Evolutionary conservation across 2,113 vertebrate genomes (phyloP).

Genomic region (Brachirus orientalis): DNA sequence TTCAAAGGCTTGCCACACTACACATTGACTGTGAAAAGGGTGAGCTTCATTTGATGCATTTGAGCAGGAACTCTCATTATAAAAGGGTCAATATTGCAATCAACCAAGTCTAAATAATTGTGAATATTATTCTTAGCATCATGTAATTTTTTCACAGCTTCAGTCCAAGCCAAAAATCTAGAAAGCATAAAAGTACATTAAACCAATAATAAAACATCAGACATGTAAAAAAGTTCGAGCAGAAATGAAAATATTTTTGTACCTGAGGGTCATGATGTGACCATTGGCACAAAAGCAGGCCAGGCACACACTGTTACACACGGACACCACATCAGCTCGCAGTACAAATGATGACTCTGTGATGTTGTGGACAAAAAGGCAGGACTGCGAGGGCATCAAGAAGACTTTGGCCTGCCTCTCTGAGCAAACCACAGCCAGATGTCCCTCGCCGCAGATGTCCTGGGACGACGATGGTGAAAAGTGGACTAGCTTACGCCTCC

Average conservation of each 20-base stretch:
- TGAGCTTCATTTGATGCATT: too few relatives aligned
- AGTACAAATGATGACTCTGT: conserved; percentile 97
- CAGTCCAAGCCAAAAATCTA: background rate
- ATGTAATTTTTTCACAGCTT: background rate
- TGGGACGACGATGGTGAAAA: conserved; percentile 90
- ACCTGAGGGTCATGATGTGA: conserved; percentile 98
- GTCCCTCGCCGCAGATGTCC: conserved; percentile 89
- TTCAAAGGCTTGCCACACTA: too few relatives aligned
- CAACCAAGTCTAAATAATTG: background rate
- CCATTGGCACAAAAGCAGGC: conserved; percentile 98
- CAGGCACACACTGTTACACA: conserved; percentile 92
- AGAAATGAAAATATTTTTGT: conserved; percentile 42
- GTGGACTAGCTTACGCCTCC: conserved; percentile 90
- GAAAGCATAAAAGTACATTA: too few relatives aligned
- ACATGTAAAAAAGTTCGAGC: too few relatives aligned
- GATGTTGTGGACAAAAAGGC: conserved; percentile 96
- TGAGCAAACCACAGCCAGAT: conserved; percentile 94
- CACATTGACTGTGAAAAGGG: too few relatives aligned
- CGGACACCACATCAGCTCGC: conserved; percentile 89
- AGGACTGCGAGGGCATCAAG: conserved; percentile 96
- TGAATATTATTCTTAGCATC: background rate
- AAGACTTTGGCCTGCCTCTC: conserved; percentile 99
- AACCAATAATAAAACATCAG: too few relatives aligned
- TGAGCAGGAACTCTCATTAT: too few relatives aligned
- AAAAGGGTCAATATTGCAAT: too few relatives aligned